Evolutionary conservation across 2,888 invertebrate genomes (phyloP), one percentile per base, ranked within the genome.

Genomic region (Priocnemis perturbator): DNA sequence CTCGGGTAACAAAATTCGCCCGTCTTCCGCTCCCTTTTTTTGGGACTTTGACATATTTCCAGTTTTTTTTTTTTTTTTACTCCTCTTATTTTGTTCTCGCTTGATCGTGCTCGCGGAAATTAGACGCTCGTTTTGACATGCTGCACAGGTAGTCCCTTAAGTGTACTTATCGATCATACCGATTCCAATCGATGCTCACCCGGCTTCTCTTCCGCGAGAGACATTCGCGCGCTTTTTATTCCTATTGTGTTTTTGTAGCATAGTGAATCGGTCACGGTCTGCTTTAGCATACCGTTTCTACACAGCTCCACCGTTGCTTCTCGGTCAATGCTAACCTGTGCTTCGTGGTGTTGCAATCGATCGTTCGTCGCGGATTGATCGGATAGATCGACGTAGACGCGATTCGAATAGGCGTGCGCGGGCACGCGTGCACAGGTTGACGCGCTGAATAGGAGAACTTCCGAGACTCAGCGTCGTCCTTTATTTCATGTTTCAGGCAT

Each of bases 401-500:
- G 14, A 60, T 61, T 30, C 52, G 47, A 66, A 47, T 62, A 30
- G 44, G 56, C 48, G 47, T 14, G 61, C 53, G 48, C 57, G 17
- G 59, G 52, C 52, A 21, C 26, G 53, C 17, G 45, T 26, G 17
- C 7, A 19, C 60, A 37, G 30, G 47, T 66, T 26, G 19, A 11
- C 20, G 47, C 50, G 50, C 21, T 59, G 9, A 19, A 26, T 15
- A 55, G 0, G 56, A 37, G 30, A 20, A 45, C 57, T 17, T 19
- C 20, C 50, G 50, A 50, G 50, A 20, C 50, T 50, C n/a, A 20
- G 20, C 62, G 61, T 67, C 60, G 52, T 61, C n/a, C 21, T 26
- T 11, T 37, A 7, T 11, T 57, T 50, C 5, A 14, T 5, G 45
- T 78, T 82, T 60, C 91, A 97, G 97, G 97, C 81, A 94, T 97